Base-by-base conservation (phyloP, 2,113 vertebrate genomes). In the Lagopus leucura region DNA sequence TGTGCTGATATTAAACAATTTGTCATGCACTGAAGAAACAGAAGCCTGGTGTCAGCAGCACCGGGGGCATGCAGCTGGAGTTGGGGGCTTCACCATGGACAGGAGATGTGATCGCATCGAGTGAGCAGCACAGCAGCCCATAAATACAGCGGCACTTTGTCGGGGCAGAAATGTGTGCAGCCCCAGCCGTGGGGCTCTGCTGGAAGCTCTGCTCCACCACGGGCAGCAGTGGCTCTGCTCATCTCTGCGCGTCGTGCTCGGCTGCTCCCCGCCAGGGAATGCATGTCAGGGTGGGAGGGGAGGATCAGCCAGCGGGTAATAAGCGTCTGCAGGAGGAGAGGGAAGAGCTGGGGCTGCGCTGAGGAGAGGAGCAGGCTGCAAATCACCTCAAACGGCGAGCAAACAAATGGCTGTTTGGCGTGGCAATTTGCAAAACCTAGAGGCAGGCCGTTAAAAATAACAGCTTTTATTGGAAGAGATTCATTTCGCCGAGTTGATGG, bases 391-490 rank as follows among this genome's bases (percentile, higher is more conserved):
- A 55, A 83, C 0, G 1, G 69, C 19, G 73, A 69, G 52, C 69
- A 93, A 96, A 94, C 82, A 91, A 86, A 88, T 76, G 30, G 77
- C 88, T 72, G 57, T 34, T 76, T 40, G 73, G 28, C n/a, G 43
- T 2, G 75, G 82, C 81, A 61, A 78, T 84, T 86, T 85, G 87
- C 87, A 75, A 71, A 88, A 77, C 60, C 92, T 34, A 28, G 71
- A 86, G 79, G 79, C 50, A 2, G 85, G 65, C 60, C 82, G 28
- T 80, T 70, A 82, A 85, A 86, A 92, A 32, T 52, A 91, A 70
- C 55, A n/a, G 82, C 54, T 75, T 96, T 96, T 93, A 91, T 92
- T 72, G 69, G 70, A 22, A 57, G 43, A 85, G 63, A 89, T 89
- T 79, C 64, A 87, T 93, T 91, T 73, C 76, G 27, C 43, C 3